A percentile compares a stretch with the other conserved stretches of the same genome.
phyloP scores from a whole-genome alignment of 1,140 invertebrate genomes.

The Ganaspis sp. region DNA sequence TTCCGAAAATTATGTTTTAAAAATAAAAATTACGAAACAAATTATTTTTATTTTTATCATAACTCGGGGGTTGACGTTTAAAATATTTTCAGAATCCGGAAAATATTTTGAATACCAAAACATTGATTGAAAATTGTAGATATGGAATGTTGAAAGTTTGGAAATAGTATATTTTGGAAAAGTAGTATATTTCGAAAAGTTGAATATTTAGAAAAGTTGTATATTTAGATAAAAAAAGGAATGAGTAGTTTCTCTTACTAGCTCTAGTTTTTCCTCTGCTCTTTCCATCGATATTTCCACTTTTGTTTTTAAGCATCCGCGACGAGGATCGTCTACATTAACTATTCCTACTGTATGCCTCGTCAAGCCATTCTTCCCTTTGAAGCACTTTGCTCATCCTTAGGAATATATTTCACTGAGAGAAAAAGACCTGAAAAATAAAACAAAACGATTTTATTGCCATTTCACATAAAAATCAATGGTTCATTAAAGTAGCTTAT shows the following conservation, averaged over 20 bases:
- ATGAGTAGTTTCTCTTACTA: background rate
- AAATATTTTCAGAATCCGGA: too few relatives aligned
- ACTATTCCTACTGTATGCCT: slow-evolving; percentile 18
- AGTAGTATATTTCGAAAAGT: background rate
- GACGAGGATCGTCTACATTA: slow-evolving; percentile 10
- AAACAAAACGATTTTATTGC: background rate
- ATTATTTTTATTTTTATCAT: too few relatives aligned
- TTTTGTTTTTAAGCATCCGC: slow-evolving; percentile 28
- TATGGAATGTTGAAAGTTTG: too few relatives aligned
- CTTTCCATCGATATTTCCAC: slow-evolving; percentile 19
- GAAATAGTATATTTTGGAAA: background rate
- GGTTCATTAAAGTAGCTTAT: too few relatives aligned
- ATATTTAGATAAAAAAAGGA: background rate
- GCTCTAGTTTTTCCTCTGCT: background rate
- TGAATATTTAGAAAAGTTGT: too few relatives aligned
- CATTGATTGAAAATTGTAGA: too few relatives aligned
- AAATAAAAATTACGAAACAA: too few relatives aligned
- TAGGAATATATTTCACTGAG: background rate
- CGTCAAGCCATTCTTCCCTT: slow-evolving; percentile 24
- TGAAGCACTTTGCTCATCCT: slow-evolving; percentile 12
- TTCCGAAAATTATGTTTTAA: too few relatives aligned
- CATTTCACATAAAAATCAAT: too few relatives aligned
- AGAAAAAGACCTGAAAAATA: background rate
- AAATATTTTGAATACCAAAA: too few relatives aligned
- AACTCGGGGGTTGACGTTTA: too few relatives aligned